Percentiles rank a stretch among this genome's conserved stretches.
phyloP scores from a whole-genome alignment of 2,888 invertebrate species.

The Podabrus alpinus region DNA sequence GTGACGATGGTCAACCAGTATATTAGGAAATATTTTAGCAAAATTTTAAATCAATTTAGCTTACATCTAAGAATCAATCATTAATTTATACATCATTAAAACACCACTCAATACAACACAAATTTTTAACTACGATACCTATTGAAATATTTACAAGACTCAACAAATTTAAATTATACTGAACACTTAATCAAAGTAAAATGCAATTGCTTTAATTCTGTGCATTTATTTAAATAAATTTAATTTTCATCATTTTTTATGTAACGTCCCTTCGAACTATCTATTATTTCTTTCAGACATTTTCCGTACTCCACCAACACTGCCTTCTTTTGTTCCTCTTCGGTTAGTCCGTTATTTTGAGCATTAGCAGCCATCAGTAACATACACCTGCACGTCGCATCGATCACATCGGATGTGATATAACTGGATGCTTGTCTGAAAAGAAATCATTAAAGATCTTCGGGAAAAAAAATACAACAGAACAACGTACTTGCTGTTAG shows the following conservation, averaged over 20 bases:
- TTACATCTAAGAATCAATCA: not conserved
- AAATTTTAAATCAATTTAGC: not conserved
- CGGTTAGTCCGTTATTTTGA: constrained; percentile 66
- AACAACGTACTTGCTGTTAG: constrained; percentile 39
- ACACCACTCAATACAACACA: not conserved
- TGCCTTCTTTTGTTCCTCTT: constrained; percentile 67
- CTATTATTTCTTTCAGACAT: constrained; percentile 91
- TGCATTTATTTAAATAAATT: not conserved
- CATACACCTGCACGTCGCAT: constrained; percentile 94
- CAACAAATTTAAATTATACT: not conserved
- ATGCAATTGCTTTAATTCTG: not conserved
- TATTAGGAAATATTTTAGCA: not conserved
- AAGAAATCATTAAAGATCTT: not conserved
- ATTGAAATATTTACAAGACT: not conserved
- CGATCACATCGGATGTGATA: constrained; percentile 92
- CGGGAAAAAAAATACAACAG: not conserved
- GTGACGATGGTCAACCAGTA: too few relatives aligned
- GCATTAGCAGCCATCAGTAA: constrained; percentile 90
- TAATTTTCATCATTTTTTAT: not conserved
- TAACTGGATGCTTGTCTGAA: constrained; percentile 83
- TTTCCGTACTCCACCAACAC: constrained; percentile 94
- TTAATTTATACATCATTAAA: not conserved
- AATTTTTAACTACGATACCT: not conserved
- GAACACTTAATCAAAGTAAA: not conserved
- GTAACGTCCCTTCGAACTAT: constrained; percentile 56